Evolutionary conservation across 2,797 vertebrate species (phyloP), one percentile per base, ranked within the genome.

Genomic region (Tokudaia tokunoshimensis): DNA sequence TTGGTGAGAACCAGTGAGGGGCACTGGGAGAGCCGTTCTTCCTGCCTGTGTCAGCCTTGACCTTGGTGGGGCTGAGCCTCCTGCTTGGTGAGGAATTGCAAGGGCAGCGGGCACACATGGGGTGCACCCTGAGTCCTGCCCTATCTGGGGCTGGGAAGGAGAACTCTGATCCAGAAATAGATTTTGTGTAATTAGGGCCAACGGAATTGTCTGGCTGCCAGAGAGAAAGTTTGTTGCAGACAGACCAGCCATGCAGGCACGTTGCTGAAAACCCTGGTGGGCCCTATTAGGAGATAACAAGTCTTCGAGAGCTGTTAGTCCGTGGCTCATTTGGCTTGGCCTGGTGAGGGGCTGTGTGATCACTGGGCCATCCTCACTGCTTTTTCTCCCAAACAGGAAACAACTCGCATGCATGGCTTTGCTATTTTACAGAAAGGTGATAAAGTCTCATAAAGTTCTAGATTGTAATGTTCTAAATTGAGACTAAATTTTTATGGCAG

Each of bases 251-350:
- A 80, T 74, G 94, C 65, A 34, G 91, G 75, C 41, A 13, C 24
- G 65, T 92, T 15, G 78, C 84, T 22, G 94, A 93, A 96, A 96
- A 63, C 59, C 89, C 83, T 3, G 15, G 14, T 44, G 52, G 44
- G 47, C 84, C 91, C 92, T 83, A 31, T 82, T 84, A 91, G 81
- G 88, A 94, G 65, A 89, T 90, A 87, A 83, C 79, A 80, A 41
- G 81, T 31, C 61, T 37, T 8, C 8, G 17, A 84, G 17, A 19
- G 74, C 65, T 37, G 76, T 79, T 78, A n/a, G 52, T 84, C 37
- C 57, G 90, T 34, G 87, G 88, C 76, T 97, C 94, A 52, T 55
- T 93, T 78, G 95, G 92, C 93, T 93, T 81, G 26, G 55, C 75
- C 87, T 92, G 72, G 17, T n/a, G 11, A 47, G 88, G 26, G 65